Conservation (phyloP, 2,888 invertebrate genomes). For the Eupithecia vulgata region DNA sequence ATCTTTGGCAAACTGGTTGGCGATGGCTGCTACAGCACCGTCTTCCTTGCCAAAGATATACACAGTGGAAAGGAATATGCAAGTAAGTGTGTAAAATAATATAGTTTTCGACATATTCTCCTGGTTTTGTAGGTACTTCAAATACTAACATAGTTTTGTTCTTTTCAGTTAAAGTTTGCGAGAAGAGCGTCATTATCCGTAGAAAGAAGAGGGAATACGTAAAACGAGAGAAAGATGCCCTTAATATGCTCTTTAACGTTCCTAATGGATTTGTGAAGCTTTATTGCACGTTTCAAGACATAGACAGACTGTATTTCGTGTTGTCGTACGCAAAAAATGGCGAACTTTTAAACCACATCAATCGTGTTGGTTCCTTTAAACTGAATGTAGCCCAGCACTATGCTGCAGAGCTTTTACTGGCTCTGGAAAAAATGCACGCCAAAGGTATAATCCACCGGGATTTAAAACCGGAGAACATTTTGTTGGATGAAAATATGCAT, state of each 20-base stretch:
- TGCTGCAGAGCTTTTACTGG: constrained; percentile 95
- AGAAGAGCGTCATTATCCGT: constrained; percentile 95
- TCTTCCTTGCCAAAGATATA: constrained; percentile 96
- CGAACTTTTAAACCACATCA: constrained; percentile 96
- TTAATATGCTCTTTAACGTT: constrained; percentile 92
- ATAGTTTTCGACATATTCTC: neutral
- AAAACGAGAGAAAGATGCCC: constrained; percentile 96
- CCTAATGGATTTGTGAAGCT: constrained; percentile 96
- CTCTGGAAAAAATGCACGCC: constrained; percentile 95
- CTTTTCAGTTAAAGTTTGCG: constrained; percentile 97
- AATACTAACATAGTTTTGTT: constrained; percentile 27
- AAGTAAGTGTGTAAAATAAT: constrained; percentile 87
- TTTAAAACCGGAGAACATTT: constrained; percentile 98
- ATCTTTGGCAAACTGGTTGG: constrained; percentile 98
- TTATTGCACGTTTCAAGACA: constrained; percentile 98
- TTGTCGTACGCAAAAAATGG: constrained; percentile 97
- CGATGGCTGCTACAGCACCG: constrained; percentile 98
- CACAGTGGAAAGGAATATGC: constrained; percentile 96
- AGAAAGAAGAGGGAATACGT: constrained; percentile 97
- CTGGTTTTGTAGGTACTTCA: neutral
- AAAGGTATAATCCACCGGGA: constrained; percentile 97
- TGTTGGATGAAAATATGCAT: constrained; percentile 98
- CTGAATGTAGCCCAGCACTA: constrained; percentile 96
- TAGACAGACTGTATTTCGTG: constrained; percentile 96
- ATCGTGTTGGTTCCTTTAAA: constrained; percentile 95